These are phyloP conservation scores for Tetrax tetrax DNA, from an alignment of 2,113 vertebrate species.

Conservation along the genomic window DNA sequence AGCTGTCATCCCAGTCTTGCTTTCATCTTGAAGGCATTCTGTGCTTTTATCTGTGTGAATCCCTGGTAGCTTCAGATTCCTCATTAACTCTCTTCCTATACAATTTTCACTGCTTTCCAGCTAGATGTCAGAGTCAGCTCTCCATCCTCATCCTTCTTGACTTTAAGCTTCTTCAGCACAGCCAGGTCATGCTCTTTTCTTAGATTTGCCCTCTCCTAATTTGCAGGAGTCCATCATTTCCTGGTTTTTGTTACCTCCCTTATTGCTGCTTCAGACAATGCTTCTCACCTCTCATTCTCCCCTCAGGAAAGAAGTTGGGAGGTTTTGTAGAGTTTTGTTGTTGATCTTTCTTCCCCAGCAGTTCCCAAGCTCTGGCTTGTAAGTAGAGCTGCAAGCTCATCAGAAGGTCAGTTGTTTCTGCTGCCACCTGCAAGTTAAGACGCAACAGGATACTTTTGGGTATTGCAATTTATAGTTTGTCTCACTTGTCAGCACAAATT, in stretches of 20 bases:
- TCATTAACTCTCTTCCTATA: not conserved
- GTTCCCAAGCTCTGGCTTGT: not conserved
- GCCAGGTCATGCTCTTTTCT: not conserved
- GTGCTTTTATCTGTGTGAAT: not conserved
- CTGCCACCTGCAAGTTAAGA: not conserved
- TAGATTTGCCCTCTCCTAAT: not conserved
- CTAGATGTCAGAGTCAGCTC: not conserved
- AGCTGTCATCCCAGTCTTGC: not conserved
- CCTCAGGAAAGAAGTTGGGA: not conserved
- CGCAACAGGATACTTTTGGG: not conserved
- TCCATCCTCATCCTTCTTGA: not conserved
- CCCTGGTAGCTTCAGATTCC: not conserved
- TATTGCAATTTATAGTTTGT: not conserved
- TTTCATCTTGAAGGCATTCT: not conserved
- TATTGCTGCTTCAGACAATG: not conserved
- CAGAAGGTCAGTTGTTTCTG: not conserved
- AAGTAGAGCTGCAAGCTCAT: not conserved
- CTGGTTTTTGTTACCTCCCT: not conserved
- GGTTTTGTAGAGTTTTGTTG: not conserved
- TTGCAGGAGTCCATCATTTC: not conserved
- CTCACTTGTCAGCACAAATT: not conserved
- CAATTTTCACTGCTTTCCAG: not conserved
- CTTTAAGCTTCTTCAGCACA: not conserved
- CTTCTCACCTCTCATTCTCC: not conserved
- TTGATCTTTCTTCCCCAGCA: not conserved